Conservation (phyloP, 2,797 vertebrate genomes). For the Enteromius trimaculatus region DNA sequence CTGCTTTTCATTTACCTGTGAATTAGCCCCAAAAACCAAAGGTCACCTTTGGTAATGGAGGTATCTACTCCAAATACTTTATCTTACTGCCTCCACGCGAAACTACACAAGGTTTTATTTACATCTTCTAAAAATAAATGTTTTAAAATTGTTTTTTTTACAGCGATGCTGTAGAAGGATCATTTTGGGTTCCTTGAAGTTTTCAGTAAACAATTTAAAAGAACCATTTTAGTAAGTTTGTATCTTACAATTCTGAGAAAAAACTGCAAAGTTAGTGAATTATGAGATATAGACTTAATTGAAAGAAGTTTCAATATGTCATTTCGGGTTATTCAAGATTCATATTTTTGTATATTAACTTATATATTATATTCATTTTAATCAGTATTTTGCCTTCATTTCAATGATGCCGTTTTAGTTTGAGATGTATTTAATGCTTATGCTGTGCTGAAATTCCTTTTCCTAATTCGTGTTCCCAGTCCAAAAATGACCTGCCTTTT, state of each 20-base stretch:
- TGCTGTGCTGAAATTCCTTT: neutral
- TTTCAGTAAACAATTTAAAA: neutral
- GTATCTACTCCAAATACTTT: constrained; percentile 30
- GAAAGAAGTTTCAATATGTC: no score
- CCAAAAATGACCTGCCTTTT: neutral
- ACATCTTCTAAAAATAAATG: neutral
- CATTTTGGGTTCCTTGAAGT: neutral
- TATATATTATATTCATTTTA: neutral
- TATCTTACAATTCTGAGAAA: neutral
- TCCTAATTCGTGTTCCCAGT: neutral
- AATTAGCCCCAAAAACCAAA: constrained; percentile 9
- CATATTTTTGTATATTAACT: no score
- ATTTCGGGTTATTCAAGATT: no score
- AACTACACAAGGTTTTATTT: neutral
- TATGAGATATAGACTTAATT: neutral
- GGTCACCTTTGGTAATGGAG: constrained; percentile 28
- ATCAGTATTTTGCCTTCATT: neutral
- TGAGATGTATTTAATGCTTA: neutral
- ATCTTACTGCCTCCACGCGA: neutral
- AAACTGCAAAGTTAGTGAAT: neutral
- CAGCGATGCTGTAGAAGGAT: neutral
- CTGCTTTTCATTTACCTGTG: constrained; percentile 30
- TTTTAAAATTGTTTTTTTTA: neutral
- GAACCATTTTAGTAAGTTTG: neutral
- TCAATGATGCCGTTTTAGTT: neutral